These are phyloP conservation scores for Vimba vimba DNA, from an alignment of 2,113 vertebrate species.

Conservation along the genomic window DNA sequence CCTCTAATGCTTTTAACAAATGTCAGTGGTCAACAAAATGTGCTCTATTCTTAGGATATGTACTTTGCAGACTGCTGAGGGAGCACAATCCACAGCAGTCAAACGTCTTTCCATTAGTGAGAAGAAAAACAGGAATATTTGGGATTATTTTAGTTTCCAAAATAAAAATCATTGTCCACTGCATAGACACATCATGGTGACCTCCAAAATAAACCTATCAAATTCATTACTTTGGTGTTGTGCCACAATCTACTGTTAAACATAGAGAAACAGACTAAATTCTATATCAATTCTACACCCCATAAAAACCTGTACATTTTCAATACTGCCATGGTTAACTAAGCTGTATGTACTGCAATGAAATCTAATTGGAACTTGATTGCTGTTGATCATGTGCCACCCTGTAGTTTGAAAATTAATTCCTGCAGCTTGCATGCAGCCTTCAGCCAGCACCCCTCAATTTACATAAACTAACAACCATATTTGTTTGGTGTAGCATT, in stretches of 20 bases:
- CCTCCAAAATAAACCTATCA: background rate
- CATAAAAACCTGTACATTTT: background rate
- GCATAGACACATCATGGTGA: background rate
- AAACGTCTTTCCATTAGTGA: background rate
- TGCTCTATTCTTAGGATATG: background rate
- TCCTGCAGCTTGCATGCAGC: constrained; percentile 43
- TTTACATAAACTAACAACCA: constrained; percentile 43
- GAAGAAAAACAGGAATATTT: constrained; percentile 2
- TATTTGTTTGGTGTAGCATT: constrained; percentile 40
- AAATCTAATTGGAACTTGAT: constrained; percentile 51
- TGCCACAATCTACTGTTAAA: background rate
- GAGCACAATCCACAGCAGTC: background rate
- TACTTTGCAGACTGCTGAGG: background rate
- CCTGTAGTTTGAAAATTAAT: constrained; percentile 48
- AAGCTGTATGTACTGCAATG: constrained; percentile 30
- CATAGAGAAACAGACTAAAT: background rate
- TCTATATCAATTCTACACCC: background rate
- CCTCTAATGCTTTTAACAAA: constrained; percentile 3
- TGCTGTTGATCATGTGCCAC: constrained; percentile 49
- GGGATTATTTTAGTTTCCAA: background rate
- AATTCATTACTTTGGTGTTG: background rate
- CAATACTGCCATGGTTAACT: constrained; percentile 32
- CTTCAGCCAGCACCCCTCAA: constrained; percentile 39
- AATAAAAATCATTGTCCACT: background rate
- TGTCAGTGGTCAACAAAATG: background rate